Evolutionary conservation across 2,888 invertebrate species (phyloP), one percentile per base, ranked within the genome.

Genomic region (Cephus runcator): DNA sequence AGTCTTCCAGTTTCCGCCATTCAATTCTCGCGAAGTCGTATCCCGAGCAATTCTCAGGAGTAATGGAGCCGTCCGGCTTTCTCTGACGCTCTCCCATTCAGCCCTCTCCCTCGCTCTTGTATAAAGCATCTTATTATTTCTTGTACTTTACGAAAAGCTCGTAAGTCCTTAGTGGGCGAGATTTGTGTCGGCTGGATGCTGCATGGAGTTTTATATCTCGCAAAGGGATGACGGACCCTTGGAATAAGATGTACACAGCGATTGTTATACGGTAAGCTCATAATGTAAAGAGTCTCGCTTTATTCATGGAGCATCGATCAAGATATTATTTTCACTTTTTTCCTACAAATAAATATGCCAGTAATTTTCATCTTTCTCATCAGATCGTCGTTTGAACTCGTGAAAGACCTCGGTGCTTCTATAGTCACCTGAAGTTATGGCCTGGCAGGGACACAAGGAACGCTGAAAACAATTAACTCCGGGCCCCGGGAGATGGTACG

Each of bases 61-160:
- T 88, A 89, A 89, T 89, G 85, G 87, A 88, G 88, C 82, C 85
- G 84, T 85, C 86, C 83, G 75, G 77, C 79, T 79, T 81, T 84
- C 56, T 56, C 56, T 56, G 56, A 56, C 23, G 56, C 23, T 56
- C 56, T 56, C 6, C 56, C 56, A 56, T 56, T 56, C 56, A 6
- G 23, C 23, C 56, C 56, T 2, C 6, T 15, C 56, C 15, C 23
- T 9, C 6, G 56, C 56, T 56, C 56, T 56, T 15, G 23, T 56
- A 23, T 2, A 56, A 56, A 23, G 56, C 56, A 23, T 15, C 56
- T 56, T 56, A 56, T 56, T 56, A 56, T 56, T 56, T 56, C 56
- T 56, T 15, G 56, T 56, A 23, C 56, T 56, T 56, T 56, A 56
- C 85, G 71, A 88, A 88, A 88, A 89, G 86, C 85, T 86, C 87